Evolutionary conservation across 1,140 invertebrate species (phyloP), one percentile per base, ranked within the genome.

Genomic region (Melanaphis sacchari): DNA sequence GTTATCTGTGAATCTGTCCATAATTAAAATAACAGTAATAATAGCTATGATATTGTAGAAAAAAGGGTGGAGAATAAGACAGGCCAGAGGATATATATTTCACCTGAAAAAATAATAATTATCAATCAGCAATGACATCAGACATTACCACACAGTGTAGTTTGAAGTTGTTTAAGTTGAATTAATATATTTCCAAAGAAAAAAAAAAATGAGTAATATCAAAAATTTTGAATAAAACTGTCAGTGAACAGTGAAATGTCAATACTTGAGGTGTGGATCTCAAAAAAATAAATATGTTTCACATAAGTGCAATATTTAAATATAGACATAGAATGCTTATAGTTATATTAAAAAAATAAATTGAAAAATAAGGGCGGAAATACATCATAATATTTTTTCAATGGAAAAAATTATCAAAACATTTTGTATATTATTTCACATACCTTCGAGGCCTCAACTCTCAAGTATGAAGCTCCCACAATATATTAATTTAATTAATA

Each of bases 331-430:
- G 1, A 76, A 76, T 76, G n/a, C 15, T n/a, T 76, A n/a, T 76
- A 76, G 54, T 22, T 88, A 46, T 89, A 52, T 52, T 52, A 46
- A 87, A 87, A 87, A 87, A 49, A 52, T 38, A 49, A 52, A 52
- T 38, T 4, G 43, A 38, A 89, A 38, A 52, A 52, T 89, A 89
- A 52, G n/a, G 46, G 22, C 22, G n/a, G 87, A 89, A 89, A 89
- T 52, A 89, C 9, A 52, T 24, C 87, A 38, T 52, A 24, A 89
- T 89, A 52, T 52, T 52, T 88, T 52, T 89, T 89, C 87, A 89
- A 24, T 38, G 46, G 24, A 89, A 36, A 49, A 89, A 52, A 85
- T 18, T 24, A 31, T 46, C 85, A 21, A 46, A 88, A 46, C 46
- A 88, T 88, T 36, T 46, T n/a, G 49, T 88, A 88, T 88, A 46